Percentiles rank a stretch among this genome's conserved stretches.
Conservation (phyloP, 1,140 invertebrate species). For the Plectrocnemia conspersa region DNA sequence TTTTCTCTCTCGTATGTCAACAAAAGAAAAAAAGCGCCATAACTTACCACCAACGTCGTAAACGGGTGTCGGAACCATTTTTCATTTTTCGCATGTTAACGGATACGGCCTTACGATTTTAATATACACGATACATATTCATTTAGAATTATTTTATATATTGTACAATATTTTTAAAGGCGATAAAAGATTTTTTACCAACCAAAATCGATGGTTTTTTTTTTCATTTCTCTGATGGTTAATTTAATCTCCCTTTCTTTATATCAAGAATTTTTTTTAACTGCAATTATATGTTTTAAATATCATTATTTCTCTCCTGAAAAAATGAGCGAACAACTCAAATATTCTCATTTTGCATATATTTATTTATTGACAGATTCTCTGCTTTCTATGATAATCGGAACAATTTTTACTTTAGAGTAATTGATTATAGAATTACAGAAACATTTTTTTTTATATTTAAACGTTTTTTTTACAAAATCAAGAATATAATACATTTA, state of each 20-base stretch:
- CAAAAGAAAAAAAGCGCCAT: constrained; percentile 13
- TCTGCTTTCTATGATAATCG: too few species aligned
- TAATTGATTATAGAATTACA: too few species aligned
- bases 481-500: too few species aligned
- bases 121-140: background rate
- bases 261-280: constrained; percentile 6
- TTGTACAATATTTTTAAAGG: background rate
- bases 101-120: background rate
- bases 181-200: background rate
- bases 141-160: background rate
- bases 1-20: background rate
- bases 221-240: background rate
- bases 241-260: background rate
- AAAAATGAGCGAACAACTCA: too few species aligned
- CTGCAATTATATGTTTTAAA: too few species aligned
- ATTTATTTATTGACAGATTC: too few species aligned
- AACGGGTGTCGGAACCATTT: background rate
- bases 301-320: too few species aligned
- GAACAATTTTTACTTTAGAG: too few species aligned
- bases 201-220: background rate
- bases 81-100: background rate
- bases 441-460: too few species aligned
- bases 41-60: constrained; percentile 15
- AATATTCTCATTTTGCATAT: too few species aligned
- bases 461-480: too few species aligned